Conservation (phyloP, 1,140 invertebrate genomes). For the Ceratina calcarata region DNA sequence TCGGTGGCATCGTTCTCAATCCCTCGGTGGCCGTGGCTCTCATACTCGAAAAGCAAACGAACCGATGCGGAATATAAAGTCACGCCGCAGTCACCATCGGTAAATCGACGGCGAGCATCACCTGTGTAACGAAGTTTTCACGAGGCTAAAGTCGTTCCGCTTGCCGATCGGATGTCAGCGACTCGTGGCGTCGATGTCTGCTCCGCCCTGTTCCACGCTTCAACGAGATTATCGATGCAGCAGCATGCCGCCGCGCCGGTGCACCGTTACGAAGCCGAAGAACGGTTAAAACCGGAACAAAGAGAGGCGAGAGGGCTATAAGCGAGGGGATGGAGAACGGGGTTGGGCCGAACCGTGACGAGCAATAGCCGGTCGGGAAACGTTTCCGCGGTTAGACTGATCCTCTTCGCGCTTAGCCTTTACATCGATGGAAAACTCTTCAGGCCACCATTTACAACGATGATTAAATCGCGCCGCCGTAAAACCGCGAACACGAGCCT, state of each 20-base stretch:
- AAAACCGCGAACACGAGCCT: constrained; percentile 29
- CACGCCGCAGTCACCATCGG: constrained; percentile 24
- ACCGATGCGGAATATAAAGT: constrained; percentile 18
- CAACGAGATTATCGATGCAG: constrained; percentile 65
- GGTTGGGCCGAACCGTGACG: constrained; percentile 15
- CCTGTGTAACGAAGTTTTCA: constrained; percentile 61
- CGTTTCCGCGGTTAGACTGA: constrained; percentile 70
- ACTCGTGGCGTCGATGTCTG: constrained; percentile 61
- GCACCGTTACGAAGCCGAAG: not conserved
- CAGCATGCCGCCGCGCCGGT: no score
- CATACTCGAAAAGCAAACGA: constrained; percentile 36
- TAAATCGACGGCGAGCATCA: constrained; percentile 38
- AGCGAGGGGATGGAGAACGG: not conserved
- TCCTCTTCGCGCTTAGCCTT: constrained; percentile 38
- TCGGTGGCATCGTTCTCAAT: no score
- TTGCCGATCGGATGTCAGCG: constrained; percentile 65
- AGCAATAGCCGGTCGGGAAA: no score
- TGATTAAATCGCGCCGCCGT: constrained; percentile 66
- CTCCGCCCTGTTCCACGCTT: constrained; percentile 24
- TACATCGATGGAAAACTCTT: constrained; percentile 45
- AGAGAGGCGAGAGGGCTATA: not conserved
- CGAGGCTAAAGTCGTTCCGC: constrained; percentile 58
- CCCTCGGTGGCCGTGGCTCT: no score
- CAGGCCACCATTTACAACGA: constrained; percentile 72
- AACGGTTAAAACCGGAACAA: not conserved